Conservation (phyloP, 2,113 vertebrate species). For the Pygathrix nemaeus region DNA sequence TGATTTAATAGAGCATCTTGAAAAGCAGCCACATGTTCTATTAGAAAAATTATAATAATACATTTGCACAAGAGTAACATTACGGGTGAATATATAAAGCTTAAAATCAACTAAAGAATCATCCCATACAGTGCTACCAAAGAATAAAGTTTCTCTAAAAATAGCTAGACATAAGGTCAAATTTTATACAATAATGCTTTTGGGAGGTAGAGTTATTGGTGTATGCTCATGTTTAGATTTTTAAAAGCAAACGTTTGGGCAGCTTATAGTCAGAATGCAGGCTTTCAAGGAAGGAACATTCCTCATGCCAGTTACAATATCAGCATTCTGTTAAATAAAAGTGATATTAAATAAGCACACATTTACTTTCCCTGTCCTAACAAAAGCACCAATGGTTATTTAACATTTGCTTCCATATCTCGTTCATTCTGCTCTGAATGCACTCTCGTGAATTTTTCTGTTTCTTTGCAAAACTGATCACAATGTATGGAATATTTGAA, state of each 20-base stretch:
- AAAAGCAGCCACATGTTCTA: slow-evolving; percentile 51
- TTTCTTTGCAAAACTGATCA: slow-evolving; percentile 21
- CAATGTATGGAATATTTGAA: background rate
- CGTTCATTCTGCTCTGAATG: background rate
- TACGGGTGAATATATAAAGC: background rate
- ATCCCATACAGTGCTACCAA: background rate
- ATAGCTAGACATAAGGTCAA: slow-evolving; percentile 3
- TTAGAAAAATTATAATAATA: slow-evolving; percentile 53
- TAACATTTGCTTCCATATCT: background rate
- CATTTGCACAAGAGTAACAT: slow-evolving; percentile 35
- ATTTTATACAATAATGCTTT: slow-evolving; percentile 21
- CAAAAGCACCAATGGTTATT: background rate
- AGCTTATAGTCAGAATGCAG: background rate
- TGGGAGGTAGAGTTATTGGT: background rate
- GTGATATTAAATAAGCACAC: background rate
- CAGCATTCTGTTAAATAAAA: background rate
- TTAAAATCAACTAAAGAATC: slow-evolving; percentile 36
- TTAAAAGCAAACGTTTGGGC: background rate
- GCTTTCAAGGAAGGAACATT: background rate
- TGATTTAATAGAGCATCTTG: slow-evolving; percentile 53
- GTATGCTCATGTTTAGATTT: background rate
- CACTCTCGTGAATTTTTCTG: background rate
- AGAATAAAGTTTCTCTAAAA: background rate
- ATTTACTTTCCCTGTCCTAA: background rate
- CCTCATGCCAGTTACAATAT: background rate